phyloP scores from a whole-genome alignment of 2,888 invertebrate species.

The Ligdia adustata region DNA sequence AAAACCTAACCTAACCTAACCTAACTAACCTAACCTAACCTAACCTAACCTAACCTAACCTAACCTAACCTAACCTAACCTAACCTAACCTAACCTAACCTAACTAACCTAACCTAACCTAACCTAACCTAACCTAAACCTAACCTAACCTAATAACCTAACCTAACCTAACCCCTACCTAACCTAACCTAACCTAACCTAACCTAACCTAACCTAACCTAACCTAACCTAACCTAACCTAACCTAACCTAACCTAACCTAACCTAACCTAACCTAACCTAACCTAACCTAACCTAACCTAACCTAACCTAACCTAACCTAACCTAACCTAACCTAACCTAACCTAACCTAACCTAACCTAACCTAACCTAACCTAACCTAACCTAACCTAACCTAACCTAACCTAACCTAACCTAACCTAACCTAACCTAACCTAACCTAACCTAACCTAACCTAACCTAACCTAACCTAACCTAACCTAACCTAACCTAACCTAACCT shows the following conservation, averaged over 20 bases:
- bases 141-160: slow-evolving; percentile 18
- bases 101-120: too few species aligned
- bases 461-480: slow-evolving; percentile 24
- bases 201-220: slow-evolving; percentile 30
- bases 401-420: slow-evolving; percentile 19
- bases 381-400: slow-evolving; percentile 16
- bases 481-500: slow-evolving; percentile 28
- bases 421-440: slow-evolving; percentile 22
- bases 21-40: not conserved
- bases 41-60: too few species aligned
- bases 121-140: not conserved
- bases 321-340: slow-evolving; percentile 21
- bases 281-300: slow-evolving; percentile 14
- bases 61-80: too few species aligned
- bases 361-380: slow-evolving; percentile 22
- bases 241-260: slow-evolving; percentile 22
- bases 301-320: slow-evolving; percentile 21
- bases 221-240: slow-evolving; percentile 23
- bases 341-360: slow-evolving; percentile 18
- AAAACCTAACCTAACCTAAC: slow-evolving; percentile 37
- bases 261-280: slow-evolving; percentile 21
- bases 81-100: too few species aligned
- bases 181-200: slow-evolving; percentile 29
- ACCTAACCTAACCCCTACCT: slow-evolving; percentile 5
- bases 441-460: slow-evolving; percentile 2